phyloP scores from a whole-genome alignment of 2,113 vertebrate genomes.

The Pseudopipra pipra region DNA sequence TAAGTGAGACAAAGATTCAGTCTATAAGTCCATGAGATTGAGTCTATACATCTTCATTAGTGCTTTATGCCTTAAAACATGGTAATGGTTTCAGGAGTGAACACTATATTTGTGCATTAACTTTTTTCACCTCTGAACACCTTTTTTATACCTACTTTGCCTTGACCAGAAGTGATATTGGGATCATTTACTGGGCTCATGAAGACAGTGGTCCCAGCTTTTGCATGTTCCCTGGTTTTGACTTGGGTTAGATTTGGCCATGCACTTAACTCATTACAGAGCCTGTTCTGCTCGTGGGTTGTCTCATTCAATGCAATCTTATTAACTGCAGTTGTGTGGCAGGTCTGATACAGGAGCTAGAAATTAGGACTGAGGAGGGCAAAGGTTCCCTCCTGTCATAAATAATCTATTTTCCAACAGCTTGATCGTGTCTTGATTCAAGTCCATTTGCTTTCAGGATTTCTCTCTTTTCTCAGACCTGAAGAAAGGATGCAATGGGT shows the following conservation, averaged over 20 bases:
- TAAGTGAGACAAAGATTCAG: constrained; percentile 65
- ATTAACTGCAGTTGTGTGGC: not conserved
- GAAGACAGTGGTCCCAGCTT: not conserved
- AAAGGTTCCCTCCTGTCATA: not conserved
- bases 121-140: constrained; percentile 44
- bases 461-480: not conserved
- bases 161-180: not conserved
- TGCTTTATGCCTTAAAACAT: constrained; percentile 63
- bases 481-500: not conserved
- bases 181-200: not conserved
- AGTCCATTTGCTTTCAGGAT: not conserved
- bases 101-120: constrained; percentile 44
- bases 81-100: constrained; percentile 55
- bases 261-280: not conserved
- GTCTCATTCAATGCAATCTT: not conserved
- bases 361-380: not conserved
- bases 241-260: not conserved
- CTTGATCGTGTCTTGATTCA: not conserved
- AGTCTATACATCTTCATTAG: constrained; percentile 77
- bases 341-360: not conserved
- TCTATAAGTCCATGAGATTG: constrained; percentile 67
- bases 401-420: not conserved
- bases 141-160: not conserved
- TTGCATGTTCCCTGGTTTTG: not conserved
- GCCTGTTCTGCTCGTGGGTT: not conserved